Percentiles rank a stretch among this genome's conserved stretches.
Evolutionary conservation across 2,888 invertebrate species (phyloP).

Genomic region (Achlya flavicornis): DNA sequence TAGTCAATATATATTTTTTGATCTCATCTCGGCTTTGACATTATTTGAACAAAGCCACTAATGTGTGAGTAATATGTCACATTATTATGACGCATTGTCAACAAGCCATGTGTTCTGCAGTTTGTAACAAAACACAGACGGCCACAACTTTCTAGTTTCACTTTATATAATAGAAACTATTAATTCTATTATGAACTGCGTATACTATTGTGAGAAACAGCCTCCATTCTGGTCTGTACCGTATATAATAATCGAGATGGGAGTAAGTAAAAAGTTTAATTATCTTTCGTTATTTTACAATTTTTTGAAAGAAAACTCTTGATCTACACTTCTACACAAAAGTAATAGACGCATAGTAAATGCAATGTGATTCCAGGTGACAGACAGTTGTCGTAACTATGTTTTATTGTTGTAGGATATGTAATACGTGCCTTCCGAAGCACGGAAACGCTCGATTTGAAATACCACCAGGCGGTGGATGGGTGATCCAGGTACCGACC

Average conservation of each 20-base stretch:
- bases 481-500: no score
- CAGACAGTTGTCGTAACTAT: no score
- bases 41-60: slow-evolving; percentile 18
- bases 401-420: no score
- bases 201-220: slow-evolving; percentile 28
- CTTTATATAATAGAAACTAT: slow-evolving; percentile 35
- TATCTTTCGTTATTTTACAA: background rate
- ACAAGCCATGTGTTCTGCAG: slow-evolving; percentile 9
- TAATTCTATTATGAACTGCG: slow-evolving; percentile 43
- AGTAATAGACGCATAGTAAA: no score
- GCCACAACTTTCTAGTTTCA: slow-evolving; percentile 21
- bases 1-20: no score
- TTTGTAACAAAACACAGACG: slow-evolving; percentile 33
- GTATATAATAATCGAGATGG: background rate
- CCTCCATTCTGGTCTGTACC: background rate
- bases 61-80: slow-evolving; percentile 10
- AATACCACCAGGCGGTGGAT: no score
- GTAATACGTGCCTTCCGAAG: no score
- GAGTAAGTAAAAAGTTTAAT: no score
- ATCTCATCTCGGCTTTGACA: no score
- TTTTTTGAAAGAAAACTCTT: background rate
- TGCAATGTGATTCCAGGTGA: no score
- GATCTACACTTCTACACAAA: no score
- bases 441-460: no score
- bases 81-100: slow-evolving; percentile 19